A percentile compares a stretch with the other conserved stretches of the same genome.
phyloP scores from a whole-genome alignment of 2,888 invertebrate species.

The Andrena bucephala region DNA sequence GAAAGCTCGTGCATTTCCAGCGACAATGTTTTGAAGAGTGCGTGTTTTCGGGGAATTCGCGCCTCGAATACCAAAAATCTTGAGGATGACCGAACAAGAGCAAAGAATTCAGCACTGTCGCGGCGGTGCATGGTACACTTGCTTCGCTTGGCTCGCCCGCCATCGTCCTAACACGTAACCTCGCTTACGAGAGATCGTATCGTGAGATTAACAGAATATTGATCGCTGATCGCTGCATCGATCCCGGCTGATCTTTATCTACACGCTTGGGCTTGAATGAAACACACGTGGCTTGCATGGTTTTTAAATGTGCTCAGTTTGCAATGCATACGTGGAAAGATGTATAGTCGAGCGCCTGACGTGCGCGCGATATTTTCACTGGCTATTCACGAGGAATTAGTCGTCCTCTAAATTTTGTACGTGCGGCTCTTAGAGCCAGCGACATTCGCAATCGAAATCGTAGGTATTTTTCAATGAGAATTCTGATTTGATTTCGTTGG shows the following conservation, averaged over 20 bases:
- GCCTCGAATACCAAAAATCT: conserved; percentile 31
- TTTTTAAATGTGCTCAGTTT: conserved; percentile 19
- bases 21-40: conserved; percentile 32
- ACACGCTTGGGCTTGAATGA: conserved; percentile 33
- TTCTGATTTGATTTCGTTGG: too few relatives aligned
- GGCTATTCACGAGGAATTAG: too few relatives aligned
- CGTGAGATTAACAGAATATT: not conserved
- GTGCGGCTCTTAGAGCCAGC: too few relatives aligned
- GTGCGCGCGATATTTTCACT: too few relatives aligned
- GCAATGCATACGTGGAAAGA: conserved; percentile 30
- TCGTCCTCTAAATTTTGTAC: too few relatives aligned
- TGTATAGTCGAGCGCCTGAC: conserved; percentile 3
- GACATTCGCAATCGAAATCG: too few relatives aligned
- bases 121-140: conserved; percentile 47
- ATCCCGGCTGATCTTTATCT: conserved; percentile 42
- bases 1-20: conserved; percentile 41
- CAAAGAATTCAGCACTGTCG: conserved; percentile 26
- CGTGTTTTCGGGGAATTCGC: conserved; percentile 55
- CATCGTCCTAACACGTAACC: conserved; percentile 43
- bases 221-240: conserved; percentile 32
- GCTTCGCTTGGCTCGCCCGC: conserved; percentile 41
- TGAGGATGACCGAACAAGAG: conserved; percentile 24
- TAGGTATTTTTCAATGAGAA: too few relatives aligned
- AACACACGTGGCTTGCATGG: conserved; percentile 51
- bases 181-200: conserved; percentile 2